phyloP scores from a whole-genome alignment of 2,888 invertebrate species.

The Elaeidobius kamerunicus region DNA sequence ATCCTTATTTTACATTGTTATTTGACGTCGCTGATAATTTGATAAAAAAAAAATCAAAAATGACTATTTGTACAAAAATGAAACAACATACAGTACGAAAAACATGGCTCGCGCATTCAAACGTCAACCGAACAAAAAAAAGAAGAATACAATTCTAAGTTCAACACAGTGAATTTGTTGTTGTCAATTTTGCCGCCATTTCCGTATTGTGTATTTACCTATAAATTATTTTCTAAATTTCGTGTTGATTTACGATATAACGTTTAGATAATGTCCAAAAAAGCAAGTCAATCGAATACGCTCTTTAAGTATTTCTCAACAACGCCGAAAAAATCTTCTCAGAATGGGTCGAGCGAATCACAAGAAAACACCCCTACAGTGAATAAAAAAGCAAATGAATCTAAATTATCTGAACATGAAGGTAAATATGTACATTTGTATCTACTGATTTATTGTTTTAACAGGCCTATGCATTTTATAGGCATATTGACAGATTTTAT shows the following conservation, averaged over 20 bases:
- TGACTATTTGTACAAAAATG: no score
- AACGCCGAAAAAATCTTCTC: slow-evolving; percentile 11
- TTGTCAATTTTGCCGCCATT: neutral
- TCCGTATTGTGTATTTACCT: neutral
- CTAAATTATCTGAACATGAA: no score
- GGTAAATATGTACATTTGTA: no score
- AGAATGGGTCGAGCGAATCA: neutral
- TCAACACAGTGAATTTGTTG: no score
- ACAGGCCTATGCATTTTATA: no score
- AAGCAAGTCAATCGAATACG: slow-evolving; percentile 25
- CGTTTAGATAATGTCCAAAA: slow-evolving; percentile 25
- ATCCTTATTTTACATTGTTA: no score
- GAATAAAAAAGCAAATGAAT: slow-evolving; percentile 14
- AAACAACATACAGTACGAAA: neutral
- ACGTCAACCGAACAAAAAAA: neutral
- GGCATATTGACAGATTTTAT: no score
- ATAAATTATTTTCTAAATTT: neutral
- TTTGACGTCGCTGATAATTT: no score
- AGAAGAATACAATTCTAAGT: neutral
- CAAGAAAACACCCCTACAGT: slow-evolving; percentile 6
- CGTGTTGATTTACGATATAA: neutral
- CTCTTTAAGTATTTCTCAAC: slow-evolving; percentile 32
- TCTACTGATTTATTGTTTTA: no score
- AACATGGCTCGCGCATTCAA: no score
- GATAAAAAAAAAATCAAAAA: no score